Conservation (phyloP, 1,140 invertebrate genomes). For the Drosophila melanica region DNA sequence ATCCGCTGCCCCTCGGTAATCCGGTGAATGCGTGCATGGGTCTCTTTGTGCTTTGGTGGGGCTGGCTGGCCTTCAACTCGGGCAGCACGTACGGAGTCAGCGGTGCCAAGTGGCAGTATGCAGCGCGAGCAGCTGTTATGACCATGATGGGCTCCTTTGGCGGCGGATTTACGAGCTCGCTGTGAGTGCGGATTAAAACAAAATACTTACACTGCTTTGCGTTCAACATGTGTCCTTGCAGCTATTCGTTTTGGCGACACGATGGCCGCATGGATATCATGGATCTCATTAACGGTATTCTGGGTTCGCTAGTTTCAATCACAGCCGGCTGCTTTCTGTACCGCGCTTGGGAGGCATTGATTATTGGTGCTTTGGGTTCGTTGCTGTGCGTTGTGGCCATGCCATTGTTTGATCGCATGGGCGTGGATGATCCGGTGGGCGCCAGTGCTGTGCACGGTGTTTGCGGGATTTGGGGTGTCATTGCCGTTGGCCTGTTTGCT, state of each 20-base stretch:
- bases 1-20: slow-evolving; percentile 91
- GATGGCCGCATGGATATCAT: slow-evolving; percentile 91
- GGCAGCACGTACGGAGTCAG: slow-evolving; percentile 93
- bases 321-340: slow-evolving; percentile 96
- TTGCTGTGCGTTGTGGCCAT: slow-evolving; percentile 88
- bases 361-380: slow-evolving; percentile 92
- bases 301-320: slow-evolving; percentile 94
- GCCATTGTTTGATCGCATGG: slow-evolving; percentile 90
- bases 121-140: slow-evolving; percentile 93
- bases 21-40: slow-evolving; percentile 96
- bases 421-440: slow-evolving; percentile 96
- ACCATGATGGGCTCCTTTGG: slow-evolving; percentile 95
- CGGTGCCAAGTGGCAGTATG: slow-evolving; percentile 89
- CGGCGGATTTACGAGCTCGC: slow-evolving; percentile 91
- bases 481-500: slow-evolving; percentile 96
- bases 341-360: slow-evolving; percentile 92
- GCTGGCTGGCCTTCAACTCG: slow-evolving; percentile 97
- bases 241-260: slow-evolving; percentile 88
- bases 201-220: not conserved
- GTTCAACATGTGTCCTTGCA: slow-evolving; percentile 41
- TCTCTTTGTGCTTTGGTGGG: slow-evolving; percentile 96
- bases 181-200: slow-evolving; percentile 76
- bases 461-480: slow-evolving; percentile 90
- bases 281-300: slow-evolving; percentile 94
- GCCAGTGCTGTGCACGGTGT: slow-evolving; percentile 94